Evolutionary conservation across 2,888 invertebrate genomes (phyloP).

Genomic region (Drosophila cognata): DNA sequence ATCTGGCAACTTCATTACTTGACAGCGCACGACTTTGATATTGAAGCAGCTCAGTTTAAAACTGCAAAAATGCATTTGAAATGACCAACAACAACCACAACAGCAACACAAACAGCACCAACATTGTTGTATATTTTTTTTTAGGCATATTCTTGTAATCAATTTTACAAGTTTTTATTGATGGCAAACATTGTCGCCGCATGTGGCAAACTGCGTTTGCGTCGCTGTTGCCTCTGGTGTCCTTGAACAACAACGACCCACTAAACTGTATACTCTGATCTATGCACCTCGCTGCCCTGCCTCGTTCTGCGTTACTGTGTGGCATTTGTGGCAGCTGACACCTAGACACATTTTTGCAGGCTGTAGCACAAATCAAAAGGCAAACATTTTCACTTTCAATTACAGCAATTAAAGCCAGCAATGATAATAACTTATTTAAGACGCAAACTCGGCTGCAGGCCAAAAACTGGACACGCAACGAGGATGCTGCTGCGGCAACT

Average conservation of each 20-base stretch:
- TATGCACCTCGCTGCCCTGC: neutral
- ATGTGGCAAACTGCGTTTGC: constrained; percentile 63
- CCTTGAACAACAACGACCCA: constrained; percentile 58
- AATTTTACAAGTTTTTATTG: constrained; percentile 77
- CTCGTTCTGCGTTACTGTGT: constrained; percentile 30
- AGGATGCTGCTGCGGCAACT: constrained; percentile 19
- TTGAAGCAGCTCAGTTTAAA: constrained; percentile 43
- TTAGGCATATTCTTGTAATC: constrained; percentile 68
- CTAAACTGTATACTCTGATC: constrained; percentile 24
- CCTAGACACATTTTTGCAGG: constrained; percentile 78
- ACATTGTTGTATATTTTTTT: constrained; percentile 13
- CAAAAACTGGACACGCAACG: constrained; percentile 50
- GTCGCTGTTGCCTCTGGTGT: constrained; percentile 31
- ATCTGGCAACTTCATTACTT: constrained; percentile 81
- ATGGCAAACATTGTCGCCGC: constrained; percentile 48
- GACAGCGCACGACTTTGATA: constrained; percentile 80
- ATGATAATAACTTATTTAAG: constrained; percentile 83
- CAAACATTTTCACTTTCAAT: constrained; percentile 83
- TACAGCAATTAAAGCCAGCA: constrained; percentile 83
- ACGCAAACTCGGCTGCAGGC: constrained; percentile 42
- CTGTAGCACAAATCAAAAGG: constrained; percentile 79
- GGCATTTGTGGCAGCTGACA: constrained; percentile 62
- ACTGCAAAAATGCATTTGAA: constrained; percentile 55
- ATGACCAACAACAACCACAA: constrained; percentile 39
- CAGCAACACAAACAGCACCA: constrained; percentile 18